Conservation (phyloP, 2,888 invertebrate species). For the Notodromas monacha region DNA sequence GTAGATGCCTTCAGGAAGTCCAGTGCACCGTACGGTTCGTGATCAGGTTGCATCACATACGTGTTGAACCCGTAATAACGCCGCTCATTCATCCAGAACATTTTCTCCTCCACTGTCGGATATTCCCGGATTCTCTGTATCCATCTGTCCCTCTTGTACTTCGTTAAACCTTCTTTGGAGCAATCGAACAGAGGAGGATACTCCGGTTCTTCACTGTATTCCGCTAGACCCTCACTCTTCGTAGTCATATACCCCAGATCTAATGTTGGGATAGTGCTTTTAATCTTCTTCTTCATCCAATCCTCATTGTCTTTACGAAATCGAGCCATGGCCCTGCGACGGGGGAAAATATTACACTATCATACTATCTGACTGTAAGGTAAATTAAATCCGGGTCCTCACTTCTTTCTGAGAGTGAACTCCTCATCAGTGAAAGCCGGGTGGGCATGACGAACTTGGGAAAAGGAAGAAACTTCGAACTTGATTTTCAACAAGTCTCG, state of each 20-base stretch:
- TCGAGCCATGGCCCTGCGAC: too few species aligned
- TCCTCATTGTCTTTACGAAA: too few species aligned
- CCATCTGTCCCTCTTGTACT: neutral
- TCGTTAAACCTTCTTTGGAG: neutral
- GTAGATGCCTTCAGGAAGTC: slow-evolving; percentile 38
- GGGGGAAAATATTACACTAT: too few species aligned
- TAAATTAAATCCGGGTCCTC: too few species aligned
- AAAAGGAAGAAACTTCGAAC: too few species aligned
- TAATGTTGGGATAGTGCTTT: too few species aligned
- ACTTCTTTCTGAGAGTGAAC: too few species aligned
- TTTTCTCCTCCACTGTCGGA: neutral
- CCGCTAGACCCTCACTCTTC: neutral
- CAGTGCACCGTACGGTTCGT: slow-evolving; percentile 26
- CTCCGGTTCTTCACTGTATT: neutral
- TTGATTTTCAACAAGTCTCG: too few species aligned
- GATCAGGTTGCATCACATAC: slow-evolving; percentile 19
- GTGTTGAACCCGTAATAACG: slow-evolving; percentile 41
- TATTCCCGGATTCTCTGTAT: neutral
- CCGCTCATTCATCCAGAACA: neutral
- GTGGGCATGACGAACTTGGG: too few species aligned
- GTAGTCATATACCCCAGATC: neutral
- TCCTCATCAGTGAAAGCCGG: too few species aligned
- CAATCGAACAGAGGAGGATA: slow-evolving; percentile 1
- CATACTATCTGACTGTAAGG: too few species aligned
- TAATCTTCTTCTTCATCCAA: too few species aligned